Evolutionary conservation across 2,797 vertebrate species (phyloP).

Genomic region (Lagodon rhomboides): DNA sequence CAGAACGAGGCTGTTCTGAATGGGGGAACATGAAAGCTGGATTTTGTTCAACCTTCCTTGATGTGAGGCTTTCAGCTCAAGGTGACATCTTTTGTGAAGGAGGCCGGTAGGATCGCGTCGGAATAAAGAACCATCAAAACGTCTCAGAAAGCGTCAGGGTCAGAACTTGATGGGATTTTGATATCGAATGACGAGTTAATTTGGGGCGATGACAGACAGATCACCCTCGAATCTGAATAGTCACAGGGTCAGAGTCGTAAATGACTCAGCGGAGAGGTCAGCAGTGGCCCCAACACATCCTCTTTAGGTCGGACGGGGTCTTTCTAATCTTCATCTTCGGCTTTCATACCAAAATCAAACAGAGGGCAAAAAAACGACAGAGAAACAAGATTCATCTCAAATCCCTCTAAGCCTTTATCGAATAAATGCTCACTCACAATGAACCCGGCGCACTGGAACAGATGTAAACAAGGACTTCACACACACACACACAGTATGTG

Average conservation of each 20-base stretch:
- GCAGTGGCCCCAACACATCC: conserved; percentile 9
- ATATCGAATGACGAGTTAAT: conserved; percentile 46
- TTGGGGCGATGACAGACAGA: conserved; percentile 37
- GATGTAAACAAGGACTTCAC: conserved; percentile 65
- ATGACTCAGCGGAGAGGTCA: conserved; percentile 50
- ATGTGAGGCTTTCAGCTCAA: conserved; percentile 33
- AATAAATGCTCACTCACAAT: conserved; percentile 68
- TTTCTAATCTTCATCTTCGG: conserved; percentile 55
- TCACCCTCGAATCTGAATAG: conserved; percentile 48
- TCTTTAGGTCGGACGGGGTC: conserved; percentile 19
- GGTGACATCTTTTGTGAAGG: conserved; percentile 5
- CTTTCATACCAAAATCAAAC: conserved; percentile 58
- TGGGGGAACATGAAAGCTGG: conserved; percentile 21
- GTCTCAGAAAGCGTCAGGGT: conserved; percentile 14
- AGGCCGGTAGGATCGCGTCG: not conserved
- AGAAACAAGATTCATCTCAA: conserved; percentile 67
- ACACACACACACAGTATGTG: not conserved
- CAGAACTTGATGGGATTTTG: conserved; percentile 20
- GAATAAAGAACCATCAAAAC: conserved; percentile 6
- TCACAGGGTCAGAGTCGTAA: conserved; percentile 38
- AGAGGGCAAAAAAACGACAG: conserved; percentile 49
- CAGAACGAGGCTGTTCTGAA: conserved; percentile 51
- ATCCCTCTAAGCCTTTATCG: conserved; percentile 75
- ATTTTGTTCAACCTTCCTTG: conserved; percentile 27
- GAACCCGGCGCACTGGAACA: conserved; percentile 56